Base-by-base conservation (phyloP, 2,113 vertebrate species). In the Empidonax traillii region DNA sequence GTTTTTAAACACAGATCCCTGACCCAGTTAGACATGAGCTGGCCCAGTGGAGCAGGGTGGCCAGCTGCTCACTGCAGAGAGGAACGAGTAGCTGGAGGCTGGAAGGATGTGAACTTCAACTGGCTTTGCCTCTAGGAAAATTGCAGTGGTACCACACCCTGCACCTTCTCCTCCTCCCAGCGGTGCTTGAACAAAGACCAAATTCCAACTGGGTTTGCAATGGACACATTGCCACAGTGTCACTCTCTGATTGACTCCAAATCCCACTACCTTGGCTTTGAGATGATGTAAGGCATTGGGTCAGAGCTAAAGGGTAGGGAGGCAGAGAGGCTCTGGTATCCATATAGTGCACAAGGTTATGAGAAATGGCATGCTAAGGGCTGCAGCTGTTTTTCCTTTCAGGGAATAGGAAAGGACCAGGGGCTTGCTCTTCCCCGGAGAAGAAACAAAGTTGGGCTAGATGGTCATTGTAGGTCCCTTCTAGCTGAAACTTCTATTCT, bases 121-220 rank as follows among this genome's bases (percentile, higher is more conserved):
- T 88, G 90, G 85, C 67, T 90, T 88, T 83, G 25, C 16, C 51
- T 35, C 20, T 43, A 58, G 75, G 87, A 94, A 96, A 88, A 88
- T n/a, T 41, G 12, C 37, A n/a, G 51, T n/a, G 47, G 41, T 51
- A 92, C 71, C 83, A 86, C 92, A 77, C 68, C 72, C 88, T 77
- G 41, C 62, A 73, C 53, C 61, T 80, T 63, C 51, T 72, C 3
- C 47, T 85, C 23, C 22, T 80, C 28, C 33, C 67, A 55, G 58
- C 0, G 0, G 56, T 58, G 6, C 61, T 78, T 84, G 61, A 89
- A 56, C 25, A 74, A 44, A 84, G 65, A 55, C 35, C 22, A 31
- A 68, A 84, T 62, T 65, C 80, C 68, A 72, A 51, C 19, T 43
- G 39, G 12, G 30, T 25, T 73, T 81, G 24, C 61, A 52, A 3